phyloP scores from a whole-genome alignment of 2,888 invertebrate species.

The Drosophila multiciliata region DNA sequence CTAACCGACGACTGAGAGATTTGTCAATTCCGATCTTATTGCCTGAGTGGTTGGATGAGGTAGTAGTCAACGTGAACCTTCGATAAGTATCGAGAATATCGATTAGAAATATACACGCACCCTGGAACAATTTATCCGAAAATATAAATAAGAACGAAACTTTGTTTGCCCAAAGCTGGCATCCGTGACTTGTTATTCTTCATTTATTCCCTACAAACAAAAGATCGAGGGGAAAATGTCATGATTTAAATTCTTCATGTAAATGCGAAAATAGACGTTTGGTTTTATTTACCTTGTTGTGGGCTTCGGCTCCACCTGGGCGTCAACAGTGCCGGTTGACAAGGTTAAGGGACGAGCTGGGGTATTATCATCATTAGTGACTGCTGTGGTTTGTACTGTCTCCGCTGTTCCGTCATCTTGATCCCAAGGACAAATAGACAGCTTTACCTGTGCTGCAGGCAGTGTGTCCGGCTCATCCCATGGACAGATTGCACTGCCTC shows the following conservation, averaged over 20 bases:
- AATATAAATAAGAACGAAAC: background rate
- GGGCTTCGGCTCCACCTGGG: conserved; percentile 47
- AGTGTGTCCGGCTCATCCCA: conserved; percentile 80
- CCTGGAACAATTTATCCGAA: background rate
- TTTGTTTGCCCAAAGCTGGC: background rate
- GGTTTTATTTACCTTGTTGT: conserved; percentile 69
- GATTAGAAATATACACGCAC: background rate
- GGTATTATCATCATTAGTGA: conserved; percentile 1
- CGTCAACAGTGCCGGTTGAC: background rate
- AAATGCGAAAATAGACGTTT: background rate
- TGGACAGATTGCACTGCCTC: conserved; percentile 82
- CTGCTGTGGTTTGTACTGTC: conserved; percentile 3
- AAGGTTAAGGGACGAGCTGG: background rate
- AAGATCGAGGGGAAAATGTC: background rate
- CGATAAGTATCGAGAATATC: background rate
- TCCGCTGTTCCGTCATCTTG: background rate
- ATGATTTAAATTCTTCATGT: background rate
- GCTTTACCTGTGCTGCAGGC: conserved; percentile 12
- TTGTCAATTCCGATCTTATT: background rate
- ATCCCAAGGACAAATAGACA: conserved; percentile 5
- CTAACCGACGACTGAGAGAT: background rate
- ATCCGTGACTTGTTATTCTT: background rate
- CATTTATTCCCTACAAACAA: background rate
- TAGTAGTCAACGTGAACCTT: background rate
- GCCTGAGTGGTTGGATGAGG: background rate